These are phyloP conservation scores for Eidolon dupreanum DNA, from an alignment of 2,797 vertebrate genomes.

Conservation along the genomic window DNA sequence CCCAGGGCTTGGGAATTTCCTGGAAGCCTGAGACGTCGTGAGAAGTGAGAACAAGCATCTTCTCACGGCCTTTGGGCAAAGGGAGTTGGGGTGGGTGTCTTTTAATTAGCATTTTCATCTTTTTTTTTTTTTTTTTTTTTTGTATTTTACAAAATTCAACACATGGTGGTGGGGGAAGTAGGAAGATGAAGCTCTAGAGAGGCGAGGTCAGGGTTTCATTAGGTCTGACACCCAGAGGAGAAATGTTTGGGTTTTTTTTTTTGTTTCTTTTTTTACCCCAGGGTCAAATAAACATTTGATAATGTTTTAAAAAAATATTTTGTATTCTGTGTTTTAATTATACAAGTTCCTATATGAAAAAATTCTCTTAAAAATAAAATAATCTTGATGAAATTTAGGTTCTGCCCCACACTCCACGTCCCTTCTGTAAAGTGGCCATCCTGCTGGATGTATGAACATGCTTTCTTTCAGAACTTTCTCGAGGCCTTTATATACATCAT, in stretches of 20 bases:
- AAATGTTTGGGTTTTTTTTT: background rate
- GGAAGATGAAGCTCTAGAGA: background rate
- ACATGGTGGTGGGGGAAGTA: no score
- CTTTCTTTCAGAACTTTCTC: background rate
- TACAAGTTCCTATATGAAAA: background rate
- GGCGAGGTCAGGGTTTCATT: background rate
- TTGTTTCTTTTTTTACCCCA: background rate
- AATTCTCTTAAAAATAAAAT: background rate
- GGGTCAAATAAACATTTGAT: background rate
- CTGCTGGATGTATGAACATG: background rate
- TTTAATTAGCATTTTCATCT: conserved; percentile 49
- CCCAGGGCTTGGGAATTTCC: conserved; percentile 43
- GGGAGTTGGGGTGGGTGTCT: background rate
- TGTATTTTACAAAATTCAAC: conserved; percentile 13
- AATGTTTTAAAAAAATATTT: background rate
- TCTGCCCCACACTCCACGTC: no score
- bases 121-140: background rate
- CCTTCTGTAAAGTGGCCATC: background rate
- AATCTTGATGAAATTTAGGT: background rate
- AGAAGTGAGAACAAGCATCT: conserved; percentile 49
- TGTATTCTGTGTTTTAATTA: background rate
- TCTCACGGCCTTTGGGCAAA: conserved; percentile 47
- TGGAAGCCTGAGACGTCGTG: conserved; percentile 13
- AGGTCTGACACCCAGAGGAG: background rate
- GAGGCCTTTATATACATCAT: background rate